These are phyloP conservation scores for Lates calcarifer DNA, from an alignment of 2,113 vertebrate species.

Conservation along the genomic window DNA sequence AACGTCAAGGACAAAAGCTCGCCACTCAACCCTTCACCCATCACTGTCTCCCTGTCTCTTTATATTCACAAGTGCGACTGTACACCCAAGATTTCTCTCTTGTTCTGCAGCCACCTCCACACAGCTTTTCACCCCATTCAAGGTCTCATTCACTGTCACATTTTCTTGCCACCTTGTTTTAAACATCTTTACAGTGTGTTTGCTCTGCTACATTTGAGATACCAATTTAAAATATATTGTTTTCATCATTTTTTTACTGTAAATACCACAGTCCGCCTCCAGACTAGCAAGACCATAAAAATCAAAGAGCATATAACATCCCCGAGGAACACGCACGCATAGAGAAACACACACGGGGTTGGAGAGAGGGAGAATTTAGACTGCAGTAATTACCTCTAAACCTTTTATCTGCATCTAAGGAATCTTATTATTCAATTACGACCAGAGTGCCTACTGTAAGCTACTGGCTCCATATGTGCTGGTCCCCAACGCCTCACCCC, in stretches of 20 bases:
- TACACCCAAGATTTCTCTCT: conserved; percentile 31
- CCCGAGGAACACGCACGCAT: conserved; percentile 43
- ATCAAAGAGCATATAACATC: conserved; percentile 55
- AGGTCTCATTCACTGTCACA: conserved; percentile 8
- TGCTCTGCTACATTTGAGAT: neutral
- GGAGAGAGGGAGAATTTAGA: conserved; percentile 39
- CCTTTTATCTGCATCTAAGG: conserved; percentile 80
- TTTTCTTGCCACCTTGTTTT: neutral
- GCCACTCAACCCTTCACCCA: conserved; percentile 20
- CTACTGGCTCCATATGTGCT: conserved; percentile 30
- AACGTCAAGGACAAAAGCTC: conserved; percentile 66
- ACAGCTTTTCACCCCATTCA: neutral
- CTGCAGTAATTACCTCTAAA: conserved; percentile 78
- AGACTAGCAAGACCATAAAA: conserved; percentile 36
- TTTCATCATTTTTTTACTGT: neutral
- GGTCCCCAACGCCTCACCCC: conserved; percentile 25
- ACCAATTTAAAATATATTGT: conserved; percentile 9
- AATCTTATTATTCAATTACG: conserved; percentile 80
- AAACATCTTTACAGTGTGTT: conserved; percentile 5
- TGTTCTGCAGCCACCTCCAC: conserved; percentile 20
- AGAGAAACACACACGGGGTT: conserved; percentile 19
- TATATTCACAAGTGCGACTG: conserved; percentile 37
- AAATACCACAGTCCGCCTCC: conserved; percentile 17
- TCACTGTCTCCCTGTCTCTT: conserved; percentile 40
- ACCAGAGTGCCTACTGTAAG: conserved; percentile 58